phyloP scores from a whole-genome alignment of 2,888 invertebrate species.

The Drosophila mimica region DNA sequence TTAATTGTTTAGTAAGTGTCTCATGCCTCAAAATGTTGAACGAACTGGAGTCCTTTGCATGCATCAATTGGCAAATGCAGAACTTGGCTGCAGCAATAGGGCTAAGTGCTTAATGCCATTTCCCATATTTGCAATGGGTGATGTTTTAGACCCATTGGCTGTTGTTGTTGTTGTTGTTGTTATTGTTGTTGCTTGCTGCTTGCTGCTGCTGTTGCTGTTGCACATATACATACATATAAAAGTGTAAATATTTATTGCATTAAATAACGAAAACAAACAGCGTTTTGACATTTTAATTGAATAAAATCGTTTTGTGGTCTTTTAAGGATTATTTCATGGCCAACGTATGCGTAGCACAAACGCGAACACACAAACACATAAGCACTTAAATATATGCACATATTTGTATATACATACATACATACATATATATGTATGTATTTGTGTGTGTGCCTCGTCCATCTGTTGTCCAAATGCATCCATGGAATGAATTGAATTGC shows the following conservation, averaged over 20 bases:
- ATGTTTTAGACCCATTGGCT: not conserved
- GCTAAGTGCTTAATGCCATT: conserved; percentile 2
- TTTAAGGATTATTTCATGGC: conserved; percentile 80
- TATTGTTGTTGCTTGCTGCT: not conserved
- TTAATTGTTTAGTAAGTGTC: not conserved
- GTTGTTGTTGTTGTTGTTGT: conserved; percentile 7
- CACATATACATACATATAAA: conserved; percentile 34
- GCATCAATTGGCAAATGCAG: not conserved
- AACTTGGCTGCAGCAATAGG: not conserved
- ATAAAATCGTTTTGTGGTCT: conserved; percentile 81
- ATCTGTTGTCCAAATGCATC: conserved; percentile 66
- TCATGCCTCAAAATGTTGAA: not conserved
- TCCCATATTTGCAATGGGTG: not conserved
- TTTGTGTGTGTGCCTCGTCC: conserved; percentile 33
- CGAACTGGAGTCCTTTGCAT: not conserved
- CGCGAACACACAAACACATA: conserved; percentile 7
- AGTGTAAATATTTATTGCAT: conserved; percentile 79
- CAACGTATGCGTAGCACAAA: conserved; percentile 53
- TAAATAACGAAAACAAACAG: conserved; percentile 78
- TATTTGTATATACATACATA: not conserved
- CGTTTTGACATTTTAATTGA: conserved; percentile 80
- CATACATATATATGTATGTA: conserved; percentile 8
- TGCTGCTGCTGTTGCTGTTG: conserved; percentile 10
- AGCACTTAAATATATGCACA: conserved; percentile 19
- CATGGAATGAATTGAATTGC: conserved; percentile 73